Evolutionary conservation across 1,140 invertebrate genomes (phyloP).

Genomic region (Brachionus rotundiformis): DNA sequence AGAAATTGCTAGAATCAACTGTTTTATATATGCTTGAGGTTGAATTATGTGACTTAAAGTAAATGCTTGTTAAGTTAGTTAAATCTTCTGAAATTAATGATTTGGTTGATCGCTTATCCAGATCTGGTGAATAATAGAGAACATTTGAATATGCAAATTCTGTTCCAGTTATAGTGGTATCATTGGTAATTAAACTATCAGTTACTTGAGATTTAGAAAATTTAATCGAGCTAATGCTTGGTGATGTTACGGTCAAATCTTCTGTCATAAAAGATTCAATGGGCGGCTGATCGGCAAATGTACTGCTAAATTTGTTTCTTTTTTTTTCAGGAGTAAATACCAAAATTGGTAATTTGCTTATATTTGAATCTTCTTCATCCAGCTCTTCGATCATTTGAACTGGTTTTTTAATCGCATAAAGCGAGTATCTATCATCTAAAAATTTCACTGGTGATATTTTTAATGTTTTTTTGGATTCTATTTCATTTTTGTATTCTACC

Average conservation of each 20-base stretch:
- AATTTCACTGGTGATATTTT: neutral
- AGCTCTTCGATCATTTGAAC: neutral
- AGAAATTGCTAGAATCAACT: neutral
- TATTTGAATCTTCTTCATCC: neutral
- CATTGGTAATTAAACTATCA: slow-evolving; percentile 28
- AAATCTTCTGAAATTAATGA: neutral
- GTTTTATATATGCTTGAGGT: neutral
- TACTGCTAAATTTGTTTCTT: neutral
- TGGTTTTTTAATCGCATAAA: neutral
- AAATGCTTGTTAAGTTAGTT: neutral
- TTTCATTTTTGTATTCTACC: neutral
- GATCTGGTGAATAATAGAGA: slow-evolving; percentile 3
- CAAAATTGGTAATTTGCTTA: slow-evolving; percentile 36
- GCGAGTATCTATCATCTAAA: neutral
- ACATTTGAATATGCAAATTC: slow-evolving; percentile 31
- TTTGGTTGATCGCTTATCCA: neutral
- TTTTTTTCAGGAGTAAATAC: slow-evolving; percentile 25
- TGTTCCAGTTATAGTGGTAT: neutral
- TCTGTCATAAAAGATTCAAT: slow-evolving; percentile 33
- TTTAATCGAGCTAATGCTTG: neutral
- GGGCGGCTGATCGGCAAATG: neutral
- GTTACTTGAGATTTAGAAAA: neutral
- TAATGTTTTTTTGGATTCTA: neutral
- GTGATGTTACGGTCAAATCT: neutral
- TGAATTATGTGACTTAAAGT: neutral